Base-by-base conservation (phyloP, 2,888 invertebrate genomes). In the Tetramorium bicarinatum region DNA sequence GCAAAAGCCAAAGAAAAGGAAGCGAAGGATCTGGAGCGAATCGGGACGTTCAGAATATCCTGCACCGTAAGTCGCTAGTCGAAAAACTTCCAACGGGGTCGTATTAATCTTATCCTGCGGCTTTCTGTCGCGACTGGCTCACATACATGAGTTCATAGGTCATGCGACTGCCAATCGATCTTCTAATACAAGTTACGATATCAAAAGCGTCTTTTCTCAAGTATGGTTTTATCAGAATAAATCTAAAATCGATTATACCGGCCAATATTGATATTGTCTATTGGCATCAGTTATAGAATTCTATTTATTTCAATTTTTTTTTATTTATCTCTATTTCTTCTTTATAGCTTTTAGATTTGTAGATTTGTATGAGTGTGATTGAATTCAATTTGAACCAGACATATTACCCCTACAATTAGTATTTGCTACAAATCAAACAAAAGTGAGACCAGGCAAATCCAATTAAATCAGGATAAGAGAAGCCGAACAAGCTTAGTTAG, bases 41-140 rank as follows among this genome's bases (percentile, higher is more conserved):
- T 62, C 79, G 66, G 77, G 67, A 79, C 64, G 81, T 80, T 66
- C 44, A 44, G 82, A 76, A 61, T 87, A 88, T 82, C 75, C 69
- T 64, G 64, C 44, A 29, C 66, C 29, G 47, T 80, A 64, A 66
- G 81, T 62, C 66, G 56, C 38, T 54, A 38, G 56, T 84, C 64
- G 84, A 86, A 88, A 88, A 88, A 88, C 87, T 84, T 85, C 52
- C 75, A 72, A 9, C 62, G 54, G 56, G 67, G 52, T 76, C 83
- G 87, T 88, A 89, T 89, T 89, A 88, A 89, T 88, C 88, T 89
- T 89, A 89, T 87, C 80, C 81, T 77, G 61, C n/a, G 59, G 79
- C 71, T 79, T 83, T 59, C 79, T 49, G 77, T 76, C 83, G 77
- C 54, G 41, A 59, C 59, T 83, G 59, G 54, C 54, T 62, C 84